Percentiles rank a stretch among this genome's conserved stretches.
These are phyloP conservation scores for Campoplex capitator DNA, from an alignment of 2,888 invertebrate genomes.

Conservation along the genomic window DNA sequence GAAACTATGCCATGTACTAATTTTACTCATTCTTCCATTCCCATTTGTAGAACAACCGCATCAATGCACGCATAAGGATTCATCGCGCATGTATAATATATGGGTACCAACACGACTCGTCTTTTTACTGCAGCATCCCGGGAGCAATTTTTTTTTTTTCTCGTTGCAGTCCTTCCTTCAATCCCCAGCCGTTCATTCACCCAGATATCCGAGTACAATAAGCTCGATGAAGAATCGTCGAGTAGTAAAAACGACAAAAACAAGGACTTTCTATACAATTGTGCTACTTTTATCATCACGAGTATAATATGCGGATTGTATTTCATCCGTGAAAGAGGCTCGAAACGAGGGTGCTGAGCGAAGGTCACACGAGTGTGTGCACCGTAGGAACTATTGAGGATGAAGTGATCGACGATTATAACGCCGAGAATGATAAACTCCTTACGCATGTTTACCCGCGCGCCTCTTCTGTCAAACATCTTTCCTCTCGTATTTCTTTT, in stretches of 20 bases:
- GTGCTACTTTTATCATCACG: not conserved
- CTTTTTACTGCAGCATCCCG: too few relatives aligned
- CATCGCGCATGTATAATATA: too few relatives aligned
- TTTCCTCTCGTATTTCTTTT: not conserved
- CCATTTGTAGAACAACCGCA: too few relatives aligned
- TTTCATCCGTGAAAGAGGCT: constrained; percentile 7
- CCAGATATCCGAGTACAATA: constrained; percentile 48
- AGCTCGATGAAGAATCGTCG: constrained; percentile 46
- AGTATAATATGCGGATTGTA: not conserved
- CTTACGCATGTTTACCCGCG: constrained; percentile 61
- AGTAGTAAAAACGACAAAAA: constrained; percentile 19
- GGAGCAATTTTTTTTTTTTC: constrained; percentile 18
- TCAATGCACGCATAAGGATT: too few relatives aligned
- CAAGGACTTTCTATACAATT: constrained; percentile 11
- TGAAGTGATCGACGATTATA: constrained; percentile 63
- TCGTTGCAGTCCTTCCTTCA: not conserved
- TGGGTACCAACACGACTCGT: too few relatives aligned
- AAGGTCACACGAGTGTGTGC: constrained; percentile 16
- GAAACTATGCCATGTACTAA: too few relatives aligned
- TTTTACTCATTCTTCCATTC: too few relatives aligned
- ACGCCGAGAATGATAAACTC: constrained; percentile 61
- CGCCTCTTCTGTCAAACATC: constrained; percentile 14
- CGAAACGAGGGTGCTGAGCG: constrained; percentile 56
- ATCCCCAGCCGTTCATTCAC: constrained; percentile 15
- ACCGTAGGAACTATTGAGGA: constrained; percentile 20